A percentile compares a stretch with the other conserved stretches of the same genome.
phyloP scores from a whole-genome alignment of 2,797 vertebrate species.

The Pipistrellus nathusii region DNA sequence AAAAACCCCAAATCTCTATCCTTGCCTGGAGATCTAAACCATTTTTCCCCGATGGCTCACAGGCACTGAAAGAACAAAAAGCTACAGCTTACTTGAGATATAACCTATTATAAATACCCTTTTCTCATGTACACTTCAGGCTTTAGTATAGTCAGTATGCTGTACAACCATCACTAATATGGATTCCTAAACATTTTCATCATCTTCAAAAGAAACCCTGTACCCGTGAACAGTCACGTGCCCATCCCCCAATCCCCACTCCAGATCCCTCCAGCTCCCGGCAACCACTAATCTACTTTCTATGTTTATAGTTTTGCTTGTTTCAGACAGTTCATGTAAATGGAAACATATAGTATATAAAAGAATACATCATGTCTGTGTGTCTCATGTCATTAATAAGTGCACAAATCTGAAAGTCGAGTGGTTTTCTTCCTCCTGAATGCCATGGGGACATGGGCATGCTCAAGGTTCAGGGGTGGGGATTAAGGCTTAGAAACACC shows the following conservation, averaged over 20 bases:
- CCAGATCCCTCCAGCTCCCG: neutral
- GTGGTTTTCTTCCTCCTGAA: neutral
- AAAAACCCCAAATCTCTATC: neutral
- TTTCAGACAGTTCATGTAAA: neutral
- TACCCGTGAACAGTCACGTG: neutral
- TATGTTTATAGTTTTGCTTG: neutral
- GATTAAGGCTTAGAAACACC: slow-evolving; percentile 20
- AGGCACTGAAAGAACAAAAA: neutral
- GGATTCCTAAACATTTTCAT: neutral
- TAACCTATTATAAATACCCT: neutral
- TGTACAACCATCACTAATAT: neutral
- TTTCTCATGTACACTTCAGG: neutral
- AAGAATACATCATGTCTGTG: neutral
- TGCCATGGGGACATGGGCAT: too few species aligned
- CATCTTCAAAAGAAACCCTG: neutral
- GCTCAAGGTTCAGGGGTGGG: neutral
- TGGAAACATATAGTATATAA: neutral
- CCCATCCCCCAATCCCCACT: neutral
- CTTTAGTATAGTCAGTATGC: neutral
- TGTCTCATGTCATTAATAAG: slow-evolving; percentile 9
- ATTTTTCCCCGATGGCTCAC: neutral
- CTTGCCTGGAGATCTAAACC: neutral
- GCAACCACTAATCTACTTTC: neutral
- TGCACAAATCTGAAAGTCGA: neutral
- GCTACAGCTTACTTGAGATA: neutral